phyloP scores from a whole-genome alignment of 2,797 vertebrate species.

The Micrastur ruficollis region DNA sequence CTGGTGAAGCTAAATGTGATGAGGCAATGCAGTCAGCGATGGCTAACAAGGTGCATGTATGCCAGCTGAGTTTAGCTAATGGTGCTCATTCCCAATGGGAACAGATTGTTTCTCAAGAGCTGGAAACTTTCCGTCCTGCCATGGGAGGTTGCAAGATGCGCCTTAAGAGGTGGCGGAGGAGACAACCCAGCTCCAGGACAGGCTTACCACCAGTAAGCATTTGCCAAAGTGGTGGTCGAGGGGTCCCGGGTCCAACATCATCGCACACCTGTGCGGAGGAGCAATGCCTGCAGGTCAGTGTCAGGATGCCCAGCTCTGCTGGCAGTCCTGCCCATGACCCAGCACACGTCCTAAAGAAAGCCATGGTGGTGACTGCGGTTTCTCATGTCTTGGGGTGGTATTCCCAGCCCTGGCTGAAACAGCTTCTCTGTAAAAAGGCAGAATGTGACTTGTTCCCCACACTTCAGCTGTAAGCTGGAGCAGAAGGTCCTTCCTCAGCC shows the following conservation, averaged over 20 bases:
- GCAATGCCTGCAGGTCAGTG: fast-evolving
- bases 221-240: not conserved
- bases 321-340: not conserved
- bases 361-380: not conserved
- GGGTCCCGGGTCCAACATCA: not conserved
- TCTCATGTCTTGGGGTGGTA: not conserved
- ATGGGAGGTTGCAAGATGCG: not conserved
- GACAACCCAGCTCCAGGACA: not conserved
- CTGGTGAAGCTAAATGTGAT: not conserved
- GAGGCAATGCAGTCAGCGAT: not conserved
- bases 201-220: fast-evolving
- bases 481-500: not conserved
- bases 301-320: not conserved
- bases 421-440: not conserved
- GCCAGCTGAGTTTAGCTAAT: not conserved
- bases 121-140: not conserved
- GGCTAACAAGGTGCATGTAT: not conserved
- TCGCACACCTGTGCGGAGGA: fast-evolving
- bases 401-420: not conserved
- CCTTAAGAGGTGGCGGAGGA: not conserved
- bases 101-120: not conserved
- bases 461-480: not conserved
- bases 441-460: not conserved
- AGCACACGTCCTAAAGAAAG: not conserved
- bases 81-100: not conserved